Base-by-base conservation (phyloP, 2,797 vertebrate genomes). In the Eptatretus atami region DNA sequence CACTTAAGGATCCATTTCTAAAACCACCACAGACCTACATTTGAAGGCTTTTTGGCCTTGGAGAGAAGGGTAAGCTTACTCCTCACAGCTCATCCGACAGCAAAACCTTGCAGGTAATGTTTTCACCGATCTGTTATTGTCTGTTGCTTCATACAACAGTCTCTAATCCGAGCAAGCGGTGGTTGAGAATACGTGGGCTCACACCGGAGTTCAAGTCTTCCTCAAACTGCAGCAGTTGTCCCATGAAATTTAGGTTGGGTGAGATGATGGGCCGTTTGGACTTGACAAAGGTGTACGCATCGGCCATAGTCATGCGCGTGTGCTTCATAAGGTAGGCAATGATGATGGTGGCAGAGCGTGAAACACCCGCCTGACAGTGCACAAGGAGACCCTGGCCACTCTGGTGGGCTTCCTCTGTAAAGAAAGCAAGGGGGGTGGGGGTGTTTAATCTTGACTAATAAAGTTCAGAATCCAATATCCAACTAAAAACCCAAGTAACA, bases 311-410 rank as follows among this genome's bases (percentile, higher is more conserved):
- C 82, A 84, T 84, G 67, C 80, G 77, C 53, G 81, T 84, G 79
- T 84, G 82, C 76, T 84, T 84, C 82, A 84, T 84, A 68, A 84
- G 74, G 72, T 83, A 84, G 68, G 82, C 82, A 65, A 84, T 84
- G 71, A 81, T 79, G 13, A 84, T 78, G 67, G 82, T 84, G 12
- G 81, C 82, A 6, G 82, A 84, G 63, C 82, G 81, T 13, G 82
- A 84, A 66, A 84, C 81, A 1, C 82, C 82, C 1, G 82, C 82
- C 72, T 84, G 82, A 75, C 82, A 84, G 74, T 84, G 82, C 15
- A 84, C 76, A 69, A 84, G 69, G 67, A 83, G 80, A 4, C 81
- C 80, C 64, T 78, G 75, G 63, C 79, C 80, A 67, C 75, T 76
- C 74, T 83, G 80, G 73, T 79, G 81, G 67, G 81, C 80, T 74